phyloP scores from a whole-genome alignment of 1,140 invertebrate species.

The Neodiprion lecontei region DNA sequence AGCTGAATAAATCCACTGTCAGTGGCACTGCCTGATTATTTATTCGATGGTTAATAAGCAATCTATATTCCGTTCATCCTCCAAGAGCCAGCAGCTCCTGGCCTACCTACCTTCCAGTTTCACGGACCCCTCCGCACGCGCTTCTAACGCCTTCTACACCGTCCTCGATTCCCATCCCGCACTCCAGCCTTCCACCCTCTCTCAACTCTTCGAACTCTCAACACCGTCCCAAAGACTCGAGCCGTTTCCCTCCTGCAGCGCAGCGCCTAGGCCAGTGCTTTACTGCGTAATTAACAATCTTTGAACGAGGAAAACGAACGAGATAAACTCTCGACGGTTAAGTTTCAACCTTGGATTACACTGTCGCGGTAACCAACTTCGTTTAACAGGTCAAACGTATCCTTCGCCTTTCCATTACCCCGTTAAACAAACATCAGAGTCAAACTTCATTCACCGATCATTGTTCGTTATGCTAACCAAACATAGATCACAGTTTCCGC shows the following conservation, averaged over 20 bases:
- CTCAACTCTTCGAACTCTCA: conserved; percentile 7
- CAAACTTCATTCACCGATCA: too few relatives aligned
- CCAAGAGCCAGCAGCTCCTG: conserved; percentile 32
- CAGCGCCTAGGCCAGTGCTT: not conserved
- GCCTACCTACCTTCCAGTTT: conserved; percentile 26
- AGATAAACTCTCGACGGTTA: too few relatives aligned
- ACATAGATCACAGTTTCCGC: too few relatives aligned
- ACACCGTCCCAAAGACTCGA: not conserved
- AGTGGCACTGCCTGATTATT: conserved; percentile 40
- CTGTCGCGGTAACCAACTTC: too few relatives aligned
- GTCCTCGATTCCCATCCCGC: conserved; percentile 26
- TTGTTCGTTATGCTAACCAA: too few relatives aligned
- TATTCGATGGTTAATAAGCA: conserved; percentile 59
- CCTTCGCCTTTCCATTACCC: too few relatives aligned
- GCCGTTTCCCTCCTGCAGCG: not conserved
- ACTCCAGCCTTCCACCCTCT: conserved; percentile 31
- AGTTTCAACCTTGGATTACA: too few relatives aligned
- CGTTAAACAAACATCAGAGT: too few relatives aligned
- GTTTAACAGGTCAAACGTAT: too few relatives aligned
- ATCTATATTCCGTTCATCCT: conserved; percentile 59
- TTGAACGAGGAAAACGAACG: not conserved
- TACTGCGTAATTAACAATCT: not conserved
- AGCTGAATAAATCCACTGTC: conserved; percentile 1
- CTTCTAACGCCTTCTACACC: conserved; percentile 36
- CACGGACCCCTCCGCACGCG: conserved; percentile 34